Percentiles rank a stretch among this genome's conserved stretches.
These are phyloP conservation scores for Ibycter americanus DNA, from an alignment of 2,797 vertebrate species.

Conservation along the genomic window DNA sequence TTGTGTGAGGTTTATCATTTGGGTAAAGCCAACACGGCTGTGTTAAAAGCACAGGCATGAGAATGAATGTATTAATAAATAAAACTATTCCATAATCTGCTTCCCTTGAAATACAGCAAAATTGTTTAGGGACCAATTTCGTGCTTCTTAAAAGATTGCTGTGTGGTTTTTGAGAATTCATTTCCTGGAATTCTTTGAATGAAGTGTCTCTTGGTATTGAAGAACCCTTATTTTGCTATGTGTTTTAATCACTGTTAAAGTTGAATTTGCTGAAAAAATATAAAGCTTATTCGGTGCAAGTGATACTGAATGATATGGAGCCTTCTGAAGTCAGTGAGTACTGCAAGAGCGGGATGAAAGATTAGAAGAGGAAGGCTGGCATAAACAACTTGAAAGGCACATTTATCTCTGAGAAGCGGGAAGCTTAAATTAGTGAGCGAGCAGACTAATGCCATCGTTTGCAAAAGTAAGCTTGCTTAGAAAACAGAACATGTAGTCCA, in stretches of 20 bases:
- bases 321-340: neutral
- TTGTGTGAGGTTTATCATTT: neutral
- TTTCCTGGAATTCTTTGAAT: neutral
- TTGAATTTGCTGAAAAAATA: slow-evolving; percentile 3
- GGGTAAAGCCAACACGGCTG: neutral
- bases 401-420: slow-evolving; percentile 7
- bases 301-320: neutral
- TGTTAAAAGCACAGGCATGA: neutral
- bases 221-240: neutral
- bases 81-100: neutral
- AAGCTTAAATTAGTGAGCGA: slow-evolving; percentile 10
- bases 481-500: neutral
- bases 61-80: neutral
- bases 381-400: slow-evolving; percentile 24
- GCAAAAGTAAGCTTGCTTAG: neutral
- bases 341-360: neutral
- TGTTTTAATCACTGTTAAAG: slow-evolving; percentile 29
- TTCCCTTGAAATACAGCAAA: neutral
- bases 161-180: neutral
- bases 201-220: neutral
- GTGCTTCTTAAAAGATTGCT: neutral
- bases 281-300: neutral
- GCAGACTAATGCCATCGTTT: neutral
- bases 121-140: neutral
- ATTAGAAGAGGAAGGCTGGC: neutral